Evolutionary conservation across 2,113 vertebrate genomes (phyloP).

Genomic region (Numida meleagris): DNA sequence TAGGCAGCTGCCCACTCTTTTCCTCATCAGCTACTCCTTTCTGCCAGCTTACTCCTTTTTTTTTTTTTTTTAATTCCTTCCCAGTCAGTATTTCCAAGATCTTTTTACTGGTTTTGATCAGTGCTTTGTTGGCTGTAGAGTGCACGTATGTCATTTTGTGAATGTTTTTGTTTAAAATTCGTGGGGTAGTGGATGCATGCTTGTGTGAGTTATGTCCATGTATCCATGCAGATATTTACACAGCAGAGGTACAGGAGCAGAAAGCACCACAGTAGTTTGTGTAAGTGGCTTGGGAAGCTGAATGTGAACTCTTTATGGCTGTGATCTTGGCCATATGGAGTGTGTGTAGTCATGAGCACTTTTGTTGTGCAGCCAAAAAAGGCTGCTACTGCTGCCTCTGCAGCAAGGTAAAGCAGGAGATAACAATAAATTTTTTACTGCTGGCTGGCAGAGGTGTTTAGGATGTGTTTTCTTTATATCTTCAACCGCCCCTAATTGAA

Average conservation of each 20-base stretch:
- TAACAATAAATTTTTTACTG: constrained; percentile 79
- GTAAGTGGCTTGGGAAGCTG: not conserved
- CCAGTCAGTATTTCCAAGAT: not conserved
- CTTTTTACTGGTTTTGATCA: not conserved
- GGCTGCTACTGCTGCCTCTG: constrained; percentile 38
- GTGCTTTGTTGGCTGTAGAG: not conserved
- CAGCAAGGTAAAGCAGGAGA: constrained; percentile 70
- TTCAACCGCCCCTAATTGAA: constrained; percentile 85
- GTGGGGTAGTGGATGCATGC: not conserved
- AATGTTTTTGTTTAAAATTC: not conserved
- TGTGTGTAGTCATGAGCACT: constrained; percentile 29
- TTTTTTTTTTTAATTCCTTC: not conserved
- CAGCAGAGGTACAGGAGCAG: not conserved
- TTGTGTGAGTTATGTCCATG: not conserved
- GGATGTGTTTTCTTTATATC: constrained; percentile 86
- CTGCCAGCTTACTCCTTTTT: not conserved
- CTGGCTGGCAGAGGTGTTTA: constrained; percentile 80
- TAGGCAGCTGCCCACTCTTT: not conserved
- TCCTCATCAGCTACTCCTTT: not conserved
- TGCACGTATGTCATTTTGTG: rapidly evolving
- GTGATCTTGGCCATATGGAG: constrained; percentile 26
- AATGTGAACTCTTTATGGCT: not conserved
- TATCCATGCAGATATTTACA: not conserved
- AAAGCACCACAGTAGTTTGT: not conserved
- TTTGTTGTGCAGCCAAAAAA: constrained; percentile 51